Conservation (phyloP, 2,113 vertebrate species). For the Scalopus aquaticus region DNA sequence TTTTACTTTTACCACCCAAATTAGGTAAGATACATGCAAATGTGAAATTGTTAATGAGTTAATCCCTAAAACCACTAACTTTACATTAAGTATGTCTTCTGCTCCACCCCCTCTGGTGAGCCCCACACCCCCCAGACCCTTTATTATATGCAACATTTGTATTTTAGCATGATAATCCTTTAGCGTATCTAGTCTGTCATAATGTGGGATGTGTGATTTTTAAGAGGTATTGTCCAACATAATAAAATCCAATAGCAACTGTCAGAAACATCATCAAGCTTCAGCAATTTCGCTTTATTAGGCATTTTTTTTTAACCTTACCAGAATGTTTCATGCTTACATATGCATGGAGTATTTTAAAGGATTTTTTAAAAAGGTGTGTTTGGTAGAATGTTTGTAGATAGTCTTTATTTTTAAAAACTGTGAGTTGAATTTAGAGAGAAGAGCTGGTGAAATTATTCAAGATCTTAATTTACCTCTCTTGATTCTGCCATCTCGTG, state of each 20-base stretch:
- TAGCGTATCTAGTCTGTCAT: background rate
- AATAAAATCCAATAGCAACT: constrained; percentile 19
- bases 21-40: background rate
- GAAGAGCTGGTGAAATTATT: background rate
- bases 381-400: background rate
- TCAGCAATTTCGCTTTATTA: background rate
- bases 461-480: constrained; percentile 86
- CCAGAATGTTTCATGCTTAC: background rate
- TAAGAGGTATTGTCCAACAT: constrained; percentile 25
- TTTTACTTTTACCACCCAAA: background rate
- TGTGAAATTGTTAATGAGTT: background rate
- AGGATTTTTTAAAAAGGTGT: background rate
- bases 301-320: constrained; percentile 18
- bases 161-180: background rate
- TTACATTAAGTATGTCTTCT: background rate
- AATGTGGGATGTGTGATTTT: background rate
- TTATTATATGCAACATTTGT: background rate
- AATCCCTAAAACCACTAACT: background rate
- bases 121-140: background rate
- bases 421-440: background rate
- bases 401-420: background rate
- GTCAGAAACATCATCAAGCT: background rate
- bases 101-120: background rate
- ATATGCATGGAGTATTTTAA: background rate
- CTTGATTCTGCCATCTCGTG: constrained; percentile 96